Conservation (phyloP, 2,797 vertebrate species). For the Botia almorhae region DNA sequence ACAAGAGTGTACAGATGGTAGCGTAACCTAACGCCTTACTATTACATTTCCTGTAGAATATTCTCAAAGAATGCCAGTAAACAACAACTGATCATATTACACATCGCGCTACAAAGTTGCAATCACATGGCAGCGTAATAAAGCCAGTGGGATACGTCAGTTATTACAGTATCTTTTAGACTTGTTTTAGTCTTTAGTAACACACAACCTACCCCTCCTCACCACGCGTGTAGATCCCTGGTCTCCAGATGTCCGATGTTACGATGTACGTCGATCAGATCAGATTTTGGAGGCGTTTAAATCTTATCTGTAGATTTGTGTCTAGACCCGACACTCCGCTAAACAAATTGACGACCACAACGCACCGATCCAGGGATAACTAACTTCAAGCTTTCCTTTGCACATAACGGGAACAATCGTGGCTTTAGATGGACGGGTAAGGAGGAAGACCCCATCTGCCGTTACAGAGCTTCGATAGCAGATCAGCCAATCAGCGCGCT, state of each 20-base stretch:
- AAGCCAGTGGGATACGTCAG: not conserved
- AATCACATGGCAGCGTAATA: not conserved
- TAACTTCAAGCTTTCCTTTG: not conserved
- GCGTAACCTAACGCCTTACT: constrained; percentile 27
- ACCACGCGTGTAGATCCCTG: constrained; percentile 13
- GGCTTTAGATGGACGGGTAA: constrained; percentile 38
- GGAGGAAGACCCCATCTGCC: constrained; percentile 72
- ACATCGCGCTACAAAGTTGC: constrained; percentile 24
- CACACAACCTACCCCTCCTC: not conserved
- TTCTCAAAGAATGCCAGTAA: constrained; percentile 18
- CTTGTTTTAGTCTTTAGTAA: not conserved
- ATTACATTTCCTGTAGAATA: constrained; percentile 22
- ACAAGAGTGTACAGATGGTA: constrained; percentile 17
- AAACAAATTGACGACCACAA: not conserved
- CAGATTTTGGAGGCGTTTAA: not conserved
- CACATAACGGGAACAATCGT: constrained; percentile 64
- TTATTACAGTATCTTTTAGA: not conserved
- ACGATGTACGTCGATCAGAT: not conserved
- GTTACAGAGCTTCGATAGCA: constrained; percentile 56
- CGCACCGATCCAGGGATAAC: not conserved
- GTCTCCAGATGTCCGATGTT: constrained; percentile 13
- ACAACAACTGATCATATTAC: not conserved
- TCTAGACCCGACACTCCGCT: not conserved
- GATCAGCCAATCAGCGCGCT: constrained; percentile 72
- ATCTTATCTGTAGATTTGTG: not conserved